A percentile compares a stretch with the other conserved stretches of the same genome.
phyloP scores from a whole-genome alignment of 2,113 vertebrate genomes.

The Lagenorhynchus albirostris region DNA sequence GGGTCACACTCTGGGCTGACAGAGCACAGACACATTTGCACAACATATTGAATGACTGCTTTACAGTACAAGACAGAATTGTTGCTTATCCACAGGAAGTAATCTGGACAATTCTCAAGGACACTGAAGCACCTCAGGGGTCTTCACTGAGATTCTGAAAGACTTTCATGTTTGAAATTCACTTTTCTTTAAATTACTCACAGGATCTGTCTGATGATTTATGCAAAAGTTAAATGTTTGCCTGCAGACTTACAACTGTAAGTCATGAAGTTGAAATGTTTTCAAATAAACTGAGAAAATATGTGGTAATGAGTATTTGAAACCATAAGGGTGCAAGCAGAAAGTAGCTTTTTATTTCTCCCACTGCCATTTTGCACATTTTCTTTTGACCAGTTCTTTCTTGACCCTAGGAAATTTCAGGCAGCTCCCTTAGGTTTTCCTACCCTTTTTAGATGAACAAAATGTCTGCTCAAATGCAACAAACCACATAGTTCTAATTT shows the following conservation, averaged over 20 bases:
- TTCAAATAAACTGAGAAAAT: background rate
- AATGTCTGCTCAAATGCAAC: background rate
- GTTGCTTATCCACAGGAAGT: background rate
- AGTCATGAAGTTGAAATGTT: background rate
- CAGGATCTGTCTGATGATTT: background rate
- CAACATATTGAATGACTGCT: background rate
- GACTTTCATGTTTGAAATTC: background rate
- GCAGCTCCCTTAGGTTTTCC: background rate
- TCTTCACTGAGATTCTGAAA: background rate
- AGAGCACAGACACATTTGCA: background rate
- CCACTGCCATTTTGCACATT: background rate
- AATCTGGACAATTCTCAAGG: background rate
- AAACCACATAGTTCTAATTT: background rate
- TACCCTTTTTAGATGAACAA: background rate
- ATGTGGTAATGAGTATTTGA: background rate
- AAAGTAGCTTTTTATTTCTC: background rate
- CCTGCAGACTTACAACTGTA: background rate
- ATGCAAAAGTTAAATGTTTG: background rate
- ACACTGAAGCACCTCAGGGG: background rate
- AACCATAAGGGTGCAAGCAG: background rate
- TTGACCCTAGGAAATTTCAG: background rate
- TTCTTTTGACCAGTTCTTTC: background rate
- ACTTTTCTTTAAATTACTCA: background rate
- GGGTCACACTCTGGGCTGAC: background rate
- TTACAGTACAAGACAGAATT: background rate